phyloP scores from a whole-genome alignment of 1,140 invertebrate species.

The Procambarus virginalis region DNA sequence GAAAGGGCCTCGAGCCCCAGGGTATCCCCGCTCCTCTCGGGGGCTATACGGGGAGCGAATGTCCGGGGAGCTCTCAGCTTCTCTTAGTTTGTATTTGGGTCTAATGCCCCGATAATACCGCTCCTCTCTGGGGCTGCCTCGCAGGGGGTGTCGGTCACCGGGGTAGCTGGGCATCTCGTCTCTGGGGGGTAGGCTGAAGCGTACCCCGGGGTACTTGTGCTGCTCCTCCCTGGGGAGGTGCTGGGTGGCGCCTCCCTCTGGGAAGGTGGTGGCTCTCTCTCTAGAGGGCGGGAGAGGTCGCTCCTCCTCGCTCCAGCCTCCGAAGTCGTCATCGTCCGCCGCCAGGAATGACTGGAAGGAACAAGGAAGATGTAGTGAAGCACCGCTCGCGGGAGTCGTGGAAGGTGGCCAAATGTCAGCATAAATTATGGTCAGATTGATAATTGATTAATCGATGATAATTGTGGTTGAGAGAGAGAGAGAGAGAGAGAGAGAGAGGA shows the following conservation, averaged over 20 bases:
- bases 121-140: neutral
- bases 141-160: neutral
- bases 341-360: slow-evolving; percentile 13
- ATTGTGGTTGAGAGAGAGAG: neutral
- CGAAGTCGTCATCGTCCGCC: neutral
- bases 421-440: too few relatives aligned
- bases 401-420: too few relatives aligned
- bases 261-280: neutral
- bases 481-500: neutral
- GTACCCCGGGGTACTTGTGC: slow-evolving; percentile 12
- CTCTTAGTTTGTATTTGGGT: slow-evolving; percentile 15
- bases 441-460: too few relatives aligned
- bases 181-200: slow-evolving; percentile 15
- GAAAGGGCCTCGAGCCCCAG: neutral
- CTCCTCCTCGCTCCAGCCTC: neutral
- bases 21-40: neutral
- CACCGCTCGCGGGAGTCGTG: neutral
- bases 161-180: neutral
- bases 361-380: neutral
- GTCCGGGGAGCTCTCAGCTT: slow-evolving; percentile 7
- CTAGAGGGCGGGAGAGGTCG: too few relatives aligned
- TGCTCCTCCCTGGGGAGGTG: neutral
- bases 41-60: slow-evolving; percentile 3
- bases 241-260: neutral
- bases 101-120: neutral